A percentile compares a stretch with the other conserved stretches of the same genome.
phyloP scores from a whole-genome alignment of 2,113 vertebrate species.

The Pterocles orientalis region DNA sequence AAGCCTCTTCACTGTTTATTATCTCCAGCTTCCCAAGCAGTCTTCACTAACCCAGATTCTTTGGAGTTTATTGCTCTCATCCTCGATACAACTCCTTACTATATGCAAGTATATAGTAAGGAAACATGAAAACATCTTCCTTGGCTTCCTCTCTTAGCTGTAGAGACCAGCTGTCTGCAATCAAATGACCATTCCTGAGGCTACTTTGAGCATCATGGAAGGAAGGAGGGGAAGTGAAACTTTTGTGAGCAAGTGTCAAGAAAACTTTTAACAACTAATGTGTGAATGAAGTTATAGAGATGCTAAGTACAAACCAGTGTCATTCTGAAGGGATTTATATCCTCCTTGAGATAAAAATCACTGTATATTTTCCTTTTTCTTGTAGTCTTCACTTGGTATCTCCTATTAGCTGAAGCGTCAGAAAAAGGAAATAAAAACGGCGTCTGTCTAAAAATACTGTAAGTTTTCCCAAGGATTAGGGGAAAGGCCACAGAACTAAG shows the following conservation, averaged over 20 bases:
- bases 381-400: not conserved
- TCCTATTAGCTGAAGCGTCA: not conserved
- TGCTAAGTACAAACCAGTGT: not conserved
- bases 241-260: not conserved
- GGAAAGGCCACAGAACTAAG: not conserved
- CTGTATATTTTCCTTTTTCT: not conserved
- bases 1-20: not conserved
- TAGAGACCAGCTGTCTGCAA: not conserved
- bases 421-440: not conserved
- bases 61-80: not conserved
- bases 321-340: not conserved
- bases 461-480: not conserved
- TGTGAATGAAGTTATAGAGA: not conserved
- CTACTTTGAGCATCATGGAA: not conserved
- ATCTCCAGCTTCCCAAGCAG: not conserved
- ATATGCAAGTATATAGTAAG: no score
- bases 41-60: not conserved
- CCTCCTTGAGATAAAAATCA: not conserved
- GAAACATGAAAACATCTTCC: not conserved
- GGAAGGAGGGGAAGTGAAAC: not conserved
- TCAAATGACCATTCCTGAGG: not conserved
- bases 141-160: not conserved
- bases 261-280: not conserved
- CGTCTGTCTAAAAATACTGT: not conserved
- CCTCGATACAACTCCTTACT: not conserved